These are phyloP conservation scores for Drosophila prolongata DNA, from an alignment of 2,888 invertebrate genomes.

Conservation along the genomic window DNA sequence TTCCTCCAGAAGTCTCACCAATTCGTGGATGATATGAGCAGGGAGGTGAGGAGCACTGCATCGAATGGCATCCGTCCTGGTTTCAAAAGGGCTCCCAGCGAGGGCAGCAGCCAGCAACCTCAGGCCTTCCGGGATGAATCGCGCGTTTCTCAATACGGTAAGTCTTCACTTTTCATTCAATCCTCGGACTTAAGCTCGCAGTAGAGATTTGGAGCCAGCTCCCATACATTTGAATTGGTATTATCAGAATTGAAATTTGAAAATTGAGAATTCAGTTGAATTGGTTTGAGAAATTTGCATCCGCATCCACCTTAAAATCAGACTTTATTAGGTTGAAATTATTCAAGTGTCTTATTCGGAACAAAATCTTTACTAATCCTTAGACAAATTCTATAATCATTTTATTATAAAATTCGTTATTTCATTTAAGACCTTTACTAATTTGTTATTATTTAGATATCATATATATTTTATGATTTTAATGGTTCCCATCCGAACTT, in stretches of 20 bases:
- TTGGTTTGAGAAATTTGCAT: constrained; percentile 50
- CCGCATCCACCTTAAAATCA: constrained; percentile 18
- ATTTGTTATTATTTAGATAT: not conserved
- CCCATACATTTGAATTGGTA: constrained; percentile 57
- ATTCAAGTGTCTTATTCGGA: too few relatives aligned
- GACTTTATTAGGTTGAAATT: not conserved
- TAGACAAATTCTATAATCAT: not conserved
- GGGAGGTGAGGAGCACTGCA: constrained; percentile 84
- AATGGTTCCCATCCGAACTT: too few relatives aligned
- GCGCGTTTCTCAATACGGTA: constrained; percentile 90
- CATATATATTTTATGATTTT: not conserved
- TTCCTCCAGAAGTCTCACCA: constrained; percentile 89
- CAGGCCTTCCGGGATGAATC: constrained; percentile 90
- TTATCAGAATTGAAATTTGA: constrained; percentile 60
- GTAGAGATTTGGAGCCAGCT: constrained; percentile 30
- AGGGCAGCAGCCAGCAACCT: constrained; percentile 85
- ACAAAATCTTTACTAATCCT: too few relatives aligned
- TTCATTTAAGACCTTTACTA: not conserved
- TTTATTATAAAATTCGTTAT: not conserved
- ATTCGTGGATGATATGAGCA: constrained; percentile 88
- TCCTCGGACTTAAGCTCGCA: constrained; percentile 5
- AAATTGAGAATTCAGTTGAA: constrained; percentile 44
- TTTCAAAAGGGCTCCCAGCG: constrained; percentile 84
- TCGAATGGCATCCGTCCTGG: constrained; percentile 77
- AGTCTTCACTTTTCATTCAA: constrained; percentile 76